Evolutionary conservation across 2,797 vertebrate species (phyloP), one percentile per base, ranked within the genome.

Genomic region (Lepidocolaptes lacrymiger): DNA sequence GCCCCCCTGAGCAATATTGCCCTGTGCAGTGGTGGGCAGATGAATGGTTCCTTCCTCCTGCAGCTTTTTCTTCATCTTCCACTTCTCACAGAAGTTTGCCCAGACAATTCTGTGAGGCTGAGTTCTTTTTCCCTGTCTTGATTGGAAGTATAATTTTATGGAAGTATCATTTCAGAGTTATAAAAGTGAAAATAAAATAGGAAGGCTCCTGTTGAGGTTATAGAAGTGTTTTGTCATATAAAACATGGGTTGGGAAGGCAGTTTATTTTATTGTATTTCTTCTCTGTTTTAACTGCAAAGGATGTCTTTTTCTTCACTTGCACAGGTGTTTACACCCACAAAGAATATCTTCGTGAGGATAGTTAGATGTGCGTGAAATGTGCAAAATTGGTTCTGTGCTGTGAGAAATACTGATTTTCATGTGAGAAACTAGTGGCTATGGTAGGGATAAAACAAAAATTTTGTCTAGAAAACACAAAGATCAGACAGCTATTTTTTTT

Each of bases 1-100:
- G 36, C 24, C n/a, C 26, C 48, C 17, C 12, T 0, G 0, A 78
- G 56, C 0, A 0, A 30, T 56, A n/a, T 6, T 1, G 0, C 36
- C 39, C 3, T 2, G 2, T 55, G 61, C 59, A 37, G 17, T 10
- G 27, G 30, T 26, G 56, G 30, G 67, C 63, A 80, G 62, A 84
- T 64, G 67, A 83, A 41, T 6, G 4, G 19, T 34, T 79, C 19
- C 28, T 44, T 41, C n/a, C 23, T 83, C 49, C 52, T 15, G 20
- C 44, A 68, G 72, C 44, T 81, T 95, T 81, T 69, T 27, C 37
- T 81, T 78, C 54, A 49, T 72, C 58, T 27, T 69, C 43, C 14
- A 36, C 49, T 43, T 77, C 72, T 72, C 34, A 8, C 18, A 69
- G 52, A 66, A 81, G 62, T 93, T 81, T 91, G 59, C 66, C 2